Evolutionary conservation across 2,888 invertebrate genomes (phyloP).

Genomic region (Nycteola revayana): DNA sequence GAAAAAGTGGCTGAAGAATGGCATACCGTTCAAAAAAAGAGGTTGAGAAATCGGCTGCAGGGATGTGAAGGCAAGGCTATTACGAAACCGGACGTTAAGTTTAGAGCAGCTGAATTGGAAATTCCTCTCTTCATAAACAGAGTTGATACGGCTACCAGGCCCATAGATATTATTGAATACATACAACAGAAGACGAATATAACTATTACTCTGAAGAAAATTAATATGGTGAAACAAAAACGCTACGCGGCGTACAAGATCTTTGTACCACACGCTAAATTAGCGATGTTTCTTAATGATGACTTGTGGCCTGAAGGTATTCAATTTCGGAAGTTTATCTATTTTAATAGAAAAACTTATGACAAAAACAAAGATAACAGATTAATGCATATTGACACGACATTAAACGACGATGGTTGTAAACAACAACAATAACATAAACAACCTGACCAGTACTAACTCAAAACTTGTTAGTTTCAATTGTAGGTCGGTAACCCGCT

Average conservation of each 20-base stretch:
- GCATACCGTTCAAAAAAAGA: constrained; percentile 1
- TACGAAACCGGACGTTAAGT: background rate
- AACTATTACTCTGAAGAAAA: constrained; percentile 1
- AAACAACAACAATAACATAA: background rate
- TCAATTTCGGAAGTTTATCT: constrained; percentile 10
- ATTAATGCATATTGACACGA: background rate
- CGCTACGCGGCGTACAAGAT: constrained; percentile 13
- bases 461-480: constrained; percentile 3
- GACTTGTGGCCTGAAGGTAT: constrained; percentile 15
- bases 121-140: constrained; percentile 1
- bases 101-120: background rate
- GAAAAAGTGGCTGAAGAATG: background rate
- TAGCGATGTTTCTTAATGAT: constrained; percentile 9
- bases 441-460: background rate
- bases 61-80: background rate
- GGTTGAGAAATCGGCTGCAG: too few relatives aligned
- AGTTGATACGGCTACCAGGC: background rate
- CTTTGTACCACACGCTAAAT: constrained; percentile 7
- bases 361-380: constrained; percentile 2
- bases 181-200: background rate
- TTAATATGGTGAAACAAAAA: constrained; percentile 2
- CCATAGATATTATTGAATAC: background rate
- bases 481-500: background rate
- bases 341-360: constrained; percentile 7
- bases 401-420: constrained; percentile 1